Conservation (phyloP, 2,888 invertebrate species). For the Amiota minor region DNA sequence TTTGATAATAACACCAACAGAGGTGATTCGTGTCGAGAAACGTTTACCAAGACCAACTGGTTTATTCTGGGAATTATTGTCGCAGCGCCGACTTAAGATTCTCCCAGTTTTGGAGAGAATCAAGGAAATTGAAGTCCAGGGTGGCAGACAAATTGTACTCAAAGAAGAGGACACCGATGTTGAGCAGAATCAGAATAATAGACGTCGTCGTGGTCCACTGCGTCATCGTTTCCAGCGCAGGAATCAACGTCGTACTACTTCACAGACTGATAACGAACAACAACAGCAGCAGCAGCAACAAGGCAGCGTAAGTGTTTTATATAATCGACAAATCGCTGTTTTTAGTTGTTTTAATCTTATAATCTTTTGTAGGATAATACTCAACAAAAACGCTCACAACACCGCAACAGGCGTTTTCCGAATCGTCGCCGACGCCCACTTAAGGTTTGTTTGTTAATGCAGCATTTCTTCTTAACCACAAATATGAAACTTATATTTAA, state of each 20-base stretch:
- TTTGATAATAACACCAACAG: conserved; percentile 88
- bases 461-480: no score
- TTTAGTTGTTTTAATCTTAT: neutral
- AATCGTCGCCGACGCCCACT: conserved; percentile 69
- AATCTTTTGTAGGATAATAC: conserved; percentile 47
- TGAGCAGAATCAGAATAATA: conserved; percentile 76
- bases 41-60: conserved; percentile 80
- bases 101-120: conserved; percentile 84
- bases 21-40: conserved; percentile 79
- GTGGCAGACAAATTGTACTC: conserved; percentile 78
- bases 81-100: conserved; percentile 80
- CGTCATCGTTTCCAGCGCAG: conserved; percentile 74
- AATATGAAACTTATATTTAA: neutral
- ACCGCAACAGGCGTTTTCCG: conserved; percentile 62
- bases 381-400: conserved; percentile 62
- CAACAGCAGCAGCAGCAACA: conserved; percentile 33
- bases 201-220: conserved; percentile 71
- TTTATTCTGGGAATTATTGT: conserved; percentile 86
- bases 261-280: conserved; percentile 70
- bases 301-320: conserved; percentile 50
- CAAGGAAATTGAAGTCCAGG: conserved; percentile 81
- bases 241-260: conserved; percentile 73
- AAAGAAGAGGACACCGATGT: conserved; percentile 83
- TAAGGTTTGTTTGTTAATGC: conserved; percentile 56
- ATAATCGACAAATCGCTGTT: neutral